Conservation (phyloP, 37 sponge, comb jelly and placozoan species). For the Aphrocallistes beatrix region DNA sequence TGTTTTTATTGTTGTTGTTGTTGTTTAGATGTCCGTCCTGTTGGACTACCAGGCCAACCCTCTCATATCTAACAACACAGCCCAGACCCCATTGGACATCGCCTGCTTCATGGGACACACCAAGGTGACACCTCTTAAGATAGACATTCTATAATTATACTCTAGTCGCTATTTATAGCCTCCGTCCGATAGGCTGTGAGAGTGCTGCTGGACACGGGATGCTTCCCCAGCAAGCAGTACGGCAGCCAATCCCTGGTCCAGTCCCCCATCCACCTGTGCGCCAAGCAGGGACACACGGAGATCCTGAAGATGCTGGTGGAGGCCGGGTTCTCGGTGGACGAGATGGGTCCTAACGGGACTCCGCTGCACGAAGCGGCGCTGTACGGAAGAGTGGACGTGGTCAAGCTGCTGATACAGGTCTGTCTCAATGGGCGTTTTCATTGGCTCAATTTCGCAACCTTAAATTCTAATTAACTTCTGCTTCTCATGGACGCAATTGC, state of each 20-base stretch:
- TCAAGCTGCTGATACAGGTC: slow-evolving; percentile 53
- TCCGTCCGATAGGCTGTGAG: slow-evolving; percentile 37
- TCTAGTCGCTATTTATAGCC: not conserved
- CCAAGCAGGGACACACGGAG: slow-evolving; percentile 64
- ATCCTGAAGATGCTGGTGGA: slow-evolving; percentile 42
- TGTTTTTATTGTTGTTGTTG: not conserved
- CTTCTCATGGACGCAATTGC: no score
- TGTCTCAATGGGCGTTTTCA: no score
- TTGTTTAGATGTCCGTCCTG: slow-evolving; percentile 53
- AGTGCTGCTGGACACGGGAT: slow-evolving; percentile 58
- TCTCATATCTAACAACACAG: slow-evolving; percentile 46
- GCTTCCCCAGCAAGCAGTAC: slow-evolving; percentile 31
- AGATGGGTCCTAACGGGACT: slow-evolving; percentile 57
- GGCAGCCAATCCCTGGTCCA: slow-evolving; percentile 41
- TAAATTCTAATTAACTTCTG: no score
- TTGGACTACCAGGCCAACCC: slow-evolving; percentile 47
- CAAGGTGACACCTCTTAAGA: slow-evolving; percentile 26
- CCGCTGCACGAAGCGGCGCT: slow-evolving; percentile 76
- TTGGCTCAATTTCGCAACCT: no score
- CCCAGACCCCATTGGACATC: slow-evolving; percentile 61
- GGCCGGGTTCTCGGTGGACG: slow-evolving; percentile 56
- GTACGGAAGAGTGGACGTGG: slow-evolving; percentile 64
- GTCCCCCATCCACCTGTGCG: slow-evolving; percentile 59
- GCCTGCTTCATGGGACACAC: slow-evolving; percentile 69
- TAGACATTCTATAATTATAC: not conserved